A percentile compares a stretch with the other conserved stretches of the same genome.
Evolutionary conservation across 2,797 vertebrate genomes (phyloP).

Genomic region (Galaxias olidus): DNA sequence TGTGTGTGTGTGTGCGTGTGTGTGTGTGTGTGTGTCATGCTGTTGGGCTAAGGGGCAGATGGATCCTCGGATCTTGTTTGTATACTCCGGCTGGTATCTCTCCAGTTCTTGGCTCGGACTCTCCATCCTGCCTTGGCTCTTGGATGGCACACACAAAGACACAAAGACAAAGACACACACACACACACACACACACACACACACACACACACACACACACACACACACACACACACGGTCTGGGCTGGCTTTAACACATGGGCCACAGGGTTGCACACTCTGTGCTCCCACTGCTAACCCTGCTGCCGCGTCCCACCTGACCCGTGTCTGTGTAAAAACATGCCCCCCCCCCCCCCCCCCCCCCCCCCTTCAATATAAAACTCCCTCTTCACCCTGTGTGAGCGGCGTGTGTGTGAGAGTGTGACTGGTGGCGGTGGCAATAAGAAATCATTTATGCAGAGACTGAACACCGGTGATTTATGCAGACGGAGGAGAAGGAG

Average conservation of each 20-base stretch:
- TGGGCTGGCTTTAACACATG: slow-evolving; percentile 37
- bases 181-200: slow-evolving; percentile 27
- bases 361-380: not conserved
- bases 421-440: slow-evolving; percentile 30
- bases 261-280: slow-evolving; percentile 49
- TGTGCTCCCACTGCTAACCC: slow-evolving; percentile 38
- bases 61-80: slow-evolving; percentile 56
- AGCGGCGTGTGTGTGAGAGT: slow-evolving; percentile 13
- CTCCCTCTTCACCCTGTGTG: not conserved
- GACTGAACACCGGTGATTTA: slow-evolving; percentile 38
- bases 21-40: not conserved
- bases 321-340: slow-evolving; percentile 36
- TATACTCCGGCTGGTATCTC: slow-evolving; percentile 49
- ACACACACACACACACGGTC: slow-evolving; percentile 26
- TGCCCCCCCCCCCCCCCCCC: not conserved
- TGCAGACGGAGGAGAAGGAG: slow-evolving; percentile 29
- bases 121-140: slow-evolving; percentile 67
- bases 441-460: slow-evolving; percentile 33
- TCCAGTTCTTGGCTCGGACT: slow-evolving; percentile 56
- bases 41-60: slow-evolving; percentile 70
- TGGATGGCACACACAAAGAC: slow-evolving; percentile 17
- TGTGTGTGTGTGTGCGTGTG: not conserved
- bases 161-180: slow-evolving; percentile 33
- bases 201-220: slow-evolving; percentile 17
- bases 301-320: slow-evolving; percentile 54